phyloP scores from a whole-genome alignment of 1,140 invertebrate genomes.

The Carposina sasakii region DNA sequence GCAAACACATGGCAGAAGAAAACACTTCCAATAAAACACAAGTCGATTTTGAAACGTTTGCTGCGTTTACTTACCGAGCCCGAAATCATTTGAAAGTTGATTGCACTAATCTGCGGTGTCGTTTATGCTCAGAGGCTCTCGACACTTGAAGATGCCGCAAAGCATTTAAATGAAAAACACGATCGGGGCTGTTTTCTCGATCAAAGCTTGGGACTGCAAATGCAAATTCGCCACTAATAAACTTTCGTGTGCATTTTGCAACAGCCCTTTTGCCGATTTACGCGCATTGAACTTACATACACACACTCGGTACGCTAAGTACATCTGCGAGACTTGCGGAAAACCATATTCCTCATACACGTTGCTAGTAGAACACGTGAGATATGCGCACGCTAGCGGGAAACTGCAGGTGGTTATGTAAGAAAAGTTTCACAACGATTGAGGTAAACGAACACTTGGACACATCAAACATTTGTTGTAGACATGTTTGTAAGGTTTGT shows the following conservation, averaged over 20 bases:
- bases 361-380: constrained; percentile 34
- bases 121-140: constrained; percentile 23
- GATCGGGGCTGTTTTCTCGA: too few species aligned
- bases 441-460: constrained; percentile 33
- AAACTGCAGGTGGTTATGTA: constrained; percentile 39
- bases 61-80: constrained; percentile 40
- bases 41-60: constrained; percentile 2
- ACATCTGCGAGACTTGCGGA: constrained; percentile 51
- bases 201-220: too few species aligned
- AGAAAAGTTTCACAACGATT: constrained; percentile 27
- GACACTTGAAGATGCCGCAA: constrained; percentile 14
- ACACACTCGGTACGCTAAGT: constrained; percentile 43
- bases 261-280: constrained; percentile 33
- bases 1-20: constrained; percentile 5
- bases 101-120: constrained; percentile 40
- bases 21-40: too few species aligned
- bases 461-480: constrained; percentile 31
- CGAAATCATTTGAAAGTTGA: constrained; percentile 49
- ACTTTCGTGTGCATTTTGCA: constrained; percentile 38
- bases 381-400: constrained; percentile 25
- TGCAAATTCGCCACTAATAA: too few species aligned
- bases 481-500: constrained; percentile 28
- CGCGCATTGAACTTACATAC: constrained; percentile 45
- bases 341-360: constrained; percentile 43
- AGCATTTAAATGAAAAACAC: constrained; percentile 38